Conservation (phyloP, 2,888 invertebrate genomes). For the Keiferia lycopersicella region DNA sequence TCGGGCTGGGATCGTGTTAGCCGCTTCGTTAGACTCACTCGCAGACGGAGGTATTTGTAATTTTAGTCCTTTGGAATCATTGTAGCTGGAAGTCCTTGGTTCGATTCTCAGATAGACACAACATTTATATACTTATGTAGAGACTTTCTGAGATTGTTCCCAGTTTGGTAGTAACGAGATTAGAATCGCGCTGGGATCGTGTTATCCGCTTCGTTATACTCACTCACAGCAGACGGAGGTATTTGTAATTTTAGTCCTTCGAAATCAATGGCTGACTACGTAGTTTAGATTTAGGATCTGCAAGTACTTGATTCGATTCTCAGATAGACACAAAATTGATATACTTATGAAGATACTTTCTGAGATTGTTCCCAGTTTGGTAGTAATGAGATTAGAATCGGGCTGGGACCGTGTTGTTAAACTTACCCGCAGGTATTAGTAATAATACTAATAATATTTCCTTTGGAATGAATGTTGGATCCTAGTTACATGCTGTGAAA, state of each 20-base stretch:
- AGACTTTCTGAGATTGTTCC: no score
- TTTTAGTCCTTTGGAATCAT: conserved; percentile 3
- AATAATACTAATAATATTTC: no score
- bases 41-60: neutral
- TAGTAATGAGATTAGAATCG: conserved; percentile 45
- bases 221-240: conserved; percentile 29
- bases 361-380: no score
- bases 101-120: no score
- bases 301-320: neutral
- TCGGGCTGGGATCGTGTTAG: conserved; percentile 50
- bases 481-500: no score
- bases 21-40: conserved; percentile 54
- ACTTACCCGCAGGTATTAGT: conserved; percentile 31
- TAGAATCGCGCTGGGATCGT: conserved; percentile 48
- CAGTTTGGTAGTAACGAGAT: conserved; percentile 38
- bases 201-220: conserved; percentile 58
- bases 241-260: conserved; percentile 6
- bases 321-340: no score
- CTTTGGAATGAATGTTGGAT: neutral
- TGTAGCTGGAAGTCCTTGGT: neutral
- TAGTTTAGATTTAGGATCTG: no score
- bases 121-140: no score
- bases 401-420: conserved; percentile 53
- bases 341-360: no score
- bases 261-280: no score